Conservation (phyloP, 2,113 vertebrate genomes). For the Girardinichthys multiradiatus region DNA sequence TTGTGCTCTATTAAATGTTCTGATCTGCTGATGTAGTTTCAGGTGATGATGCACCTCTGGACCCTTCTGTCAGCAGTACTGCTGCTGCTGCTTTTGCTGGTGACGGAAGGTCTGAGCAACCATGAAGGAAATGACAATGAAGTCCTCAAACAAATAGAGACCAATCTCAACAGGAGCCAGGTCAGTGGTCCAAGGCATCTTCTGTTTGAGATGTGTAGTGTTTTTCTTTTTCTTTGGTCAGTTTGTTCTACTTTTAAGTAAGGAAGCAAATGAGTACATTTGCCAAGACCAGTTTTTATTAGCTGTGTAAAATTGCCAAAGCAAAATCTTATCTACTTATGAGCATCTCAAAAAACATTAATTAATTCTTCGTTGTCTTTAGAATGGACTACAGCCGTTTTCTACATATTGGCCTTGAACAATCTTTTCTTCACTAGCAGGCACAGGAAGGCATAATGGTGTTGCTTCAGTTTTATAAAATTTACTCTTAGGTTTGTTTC, state of each 20-base stretch:
- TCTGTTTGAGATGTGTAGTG: background rate
- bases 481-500: too few species aligned
- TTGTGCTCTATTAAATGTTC: background rate
- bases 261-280: too few species aligned
- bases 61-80: slow-evolving; percentile 55
- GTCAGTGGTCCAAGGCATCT: slow-evolving; percentile 23
- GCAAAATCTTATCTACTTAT: too few species aligned
- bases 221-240: background rate
- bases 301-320: too few species aligned
- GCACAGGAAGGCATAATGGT: background rate
- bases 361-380: too few species aligned
- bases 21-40: slow-evolving; percentile 28
- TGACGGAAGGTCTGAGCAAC: slow-evolving; percentile 42
- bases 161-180: slow-evolving; percentile 41
- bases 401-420: too few species aligned
- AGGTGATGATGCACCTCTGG: slow-evolving; percentile 54
- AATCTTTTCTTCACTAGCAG: too few species aligned
- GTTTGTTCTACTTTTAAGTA: background rate
- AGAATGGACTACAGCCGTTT: too few species aligned
- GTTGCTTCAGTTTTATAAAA: background rate
- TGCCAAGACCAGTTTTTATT: too few species aligned
- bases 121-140: slow-evolving; percentile 58
- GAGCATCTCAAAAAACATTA: too few species aligned
- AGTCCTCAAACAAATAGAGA: slow-evolving; percentile 46
- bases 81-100: slow-evolving; percentile 59